Base-by-base conservation (phyloP, 2,888 invertebrate species). In the Drosophila borborema region DNA sequence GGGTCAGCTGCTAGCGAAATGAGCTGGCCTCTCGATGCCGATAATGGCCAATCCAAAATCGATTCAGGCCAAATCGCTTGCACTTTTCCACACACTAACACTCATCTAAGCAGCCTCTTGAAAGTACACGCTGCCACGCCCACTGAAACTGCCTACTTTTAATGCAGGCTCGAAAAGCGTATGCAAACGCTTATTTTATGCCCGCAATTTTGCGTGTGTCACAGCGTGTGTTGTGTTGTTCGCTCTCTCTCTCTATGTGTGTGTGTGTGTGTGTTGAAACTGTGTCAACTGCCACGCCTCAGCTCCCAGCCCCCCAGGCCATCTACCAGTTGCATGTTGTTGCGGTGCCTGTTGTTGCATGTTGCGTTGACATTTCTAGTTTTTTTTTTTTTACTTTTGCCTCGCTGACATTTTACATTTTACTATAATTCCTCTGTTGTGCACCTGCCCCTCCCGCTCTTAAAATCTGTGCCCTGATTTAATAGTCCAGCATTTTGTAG, bases 41-140 rank as follows among this genome's bases (percentile, higher is more conserved):
- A 72, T 81, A 84, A 88, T 87, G 74, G 88, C 81, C 86, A 86
- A 86, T 88, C 79, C 76, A 86, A 77, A 82, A 85, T 88, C 88
- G 86, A 85, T 85, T 85, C 64, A 71, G 86, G 83, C 69, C 84
- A 83, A 81, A 82, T 80, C 82, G 82, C 40, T 78, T 81, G 79
- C 80, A 80, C 79, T 82, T 79, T 76, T 69, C 56, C 34, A 28
- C 43, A 49, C 28, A 55, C 54, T 2, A 45, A 28, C 56, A 48
- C 60, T 56, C 71, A 71, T 65, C 85, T 80, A 74, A 77, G 64
- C 82, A 72, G 79, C 60, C 83, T 70, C 83, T 85, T 60, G 31
- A 76, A 74, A 62, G 34, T 48, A 46, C 55, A 63, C 40, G 40
- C 40, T 49, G 51, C 34, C 34, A 16, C 65, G 41, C 43, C 59